These are phyloP conservation scores for Dasysyrphus albostriatus DNA, from an alignment of 2,888 invertebrate genomes.

Conservation along the genomic window DNA sequence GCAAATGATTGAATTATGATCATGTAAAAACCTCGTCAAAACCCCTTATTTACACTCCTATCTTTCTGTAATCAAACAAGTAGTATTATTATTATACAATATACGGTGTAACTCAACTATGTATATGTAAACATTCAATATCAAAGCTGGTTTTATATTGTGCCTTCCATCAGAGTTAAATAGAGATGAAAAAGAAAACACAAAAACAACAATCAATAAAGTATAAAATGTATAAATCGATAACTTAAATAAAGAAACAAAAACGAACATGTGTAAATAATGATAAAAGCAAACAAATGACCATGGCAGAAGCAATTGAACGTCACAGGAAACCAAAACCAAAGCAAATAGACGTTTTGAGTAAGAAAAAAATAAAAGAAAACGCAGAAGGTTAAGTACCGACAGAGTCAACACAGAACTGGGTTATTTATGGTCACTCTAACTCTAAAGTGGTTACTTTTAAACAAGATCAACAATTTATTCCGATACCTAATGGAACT, in stretches of 20 bases:
- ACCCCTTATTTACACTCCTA: too few relatives aligned
- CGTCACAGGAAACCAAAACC: background rate
- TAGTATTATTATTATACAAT: too few relatives aligned
- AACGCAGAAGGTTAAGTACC: conserved; percentile 22
- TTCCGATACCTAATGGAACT: background rate
- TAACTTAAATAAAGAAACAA: background rate
- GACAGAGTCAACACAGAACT: conserved; percentile 8
- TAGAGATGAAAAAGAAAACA: too few relatives aligned
- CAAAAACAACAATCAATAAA: background rate
- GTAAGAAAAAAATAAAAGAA: background rate
- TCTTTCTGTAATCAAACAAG: too few relatives aligned
- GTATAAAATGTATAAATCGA: background rate
- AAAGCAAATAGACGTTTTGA: background rate
- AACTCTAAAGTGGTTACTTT: background rate
- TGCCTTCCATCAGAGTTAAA: too few relatives aligned
- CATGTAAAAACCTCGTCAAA: too few relatives aligned
- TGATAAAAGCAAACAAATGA: conserved; percentile 21
- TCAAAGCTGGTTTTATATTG: too few relatives aligned
- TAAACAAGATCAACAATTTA: conserved; percentile 9
- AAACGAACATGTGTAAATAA: conserved; percentile 2
- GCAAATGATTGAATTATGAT: too few relatives aligned
- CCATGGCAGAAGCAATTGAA: background rate
- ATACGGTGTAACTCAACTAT: too few relatives aligned
- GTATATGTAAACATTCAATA: too few relatives aligned
- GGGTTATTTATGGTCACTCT: background rate